Base-by-base conservation (phyloP, 2,888 invertebrate species). In the Pogonocherus hispidulus region DNA sequence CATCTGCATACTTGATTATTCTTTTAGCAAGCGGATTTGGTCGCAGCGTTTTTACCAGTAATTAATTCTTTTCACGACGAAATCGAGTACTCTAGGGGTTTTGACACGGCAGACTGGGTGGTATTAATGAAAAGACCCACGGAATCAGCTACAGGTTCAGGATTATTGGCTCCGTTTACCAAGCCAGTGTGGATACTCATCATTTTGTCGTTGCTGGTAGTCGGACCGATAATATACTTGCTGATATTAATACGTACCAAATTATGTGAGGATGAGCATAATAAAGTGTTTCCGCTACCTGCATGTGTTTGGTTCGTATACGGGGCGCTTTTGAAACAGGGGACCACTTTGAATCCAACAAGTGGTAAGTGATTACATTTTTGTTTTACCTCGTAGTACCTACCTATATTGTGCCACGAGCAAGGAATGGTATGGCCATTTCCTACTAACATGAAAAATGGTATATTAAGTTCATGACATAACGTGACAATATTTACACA, bases 261-360 rank as follows among this genome's bases (percentile, higher is more conserved):
- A 74, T 78, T 93, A 20, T 89, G 92, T 51, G 88, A 87, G 19
- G 90, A 91, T 63, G 86, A 88, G 5, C 89, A 81, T 1, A 85
- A 92, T 75, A 85, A 84, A 5, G 85, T 88, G 3, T 92, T 92
- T 74, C 86, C 90, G 0, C 78, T 95, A 16, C 88, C 90, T 0
- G 89, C 92, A 3, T 95, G 95, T 80, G 88, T 93, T 73, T 96
- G 95, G 95, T 96, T 95, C 81, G 93, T 93, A 2, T 96, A 95
- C 81, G 94, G 95, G 14, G 94, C 94, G 0, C 88, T 96, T 35
- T 90, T 96, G 86, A 96, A 95, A 80, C 96, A 96, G 85, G 95
- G 96, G 56, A 93, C 94, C 19, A 92, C 91, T 9, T 86, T 95
- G 49, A 89, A 91, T n/a, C 95, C 96, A 0, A 88, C 90, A 68